Conservation (phyloP, 2,113 vertebrate genomes). For the Poecilia latipinna region DNA sequence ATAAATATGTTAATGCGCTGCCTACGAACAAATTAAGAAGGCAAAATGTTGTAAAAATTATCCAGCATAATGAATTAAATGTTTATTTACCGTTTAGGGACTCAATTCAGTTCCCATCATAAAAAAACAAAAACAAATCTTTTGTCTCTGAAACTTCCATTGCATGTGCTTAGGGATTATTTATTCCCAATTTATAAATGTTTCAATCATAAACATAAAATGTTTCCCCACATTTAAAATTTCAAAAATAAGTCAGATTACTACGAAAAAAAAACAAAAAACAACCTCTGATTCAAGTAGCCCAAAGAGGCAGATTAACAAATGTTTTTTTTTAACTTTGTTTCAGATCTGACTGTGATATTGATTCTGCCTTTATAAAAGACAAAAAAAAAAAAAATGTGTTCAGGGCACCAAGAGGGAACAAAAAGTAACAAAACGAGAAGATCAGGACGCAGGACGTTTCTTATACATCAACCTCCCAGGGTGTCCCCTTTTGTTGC, state of each 20-base stretch:
- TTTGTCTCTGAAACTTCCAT: background rate
- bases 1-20: background rate
- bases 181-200: constrained; percentile 11
- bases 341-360: constrained; percentile 23
- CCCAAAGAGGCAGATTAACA: background rate
- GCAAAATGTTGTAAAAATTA: background rate
- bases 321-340: background rate
- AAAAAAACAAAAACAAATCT: background rate
- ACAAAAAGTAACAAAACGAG: constrained; percentile 5
- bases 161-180: background rate
- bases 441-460: background rate
- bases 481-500: background rate
- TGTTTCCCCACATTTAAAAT: constrained; percentile 1
- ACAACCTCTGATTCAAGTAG: background rate
- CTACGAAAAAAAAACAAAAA: too few species aligned
- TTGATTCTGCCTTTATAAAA: constrained; percentile 4
- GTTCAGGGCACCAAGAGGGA: constrained; percentile 10
- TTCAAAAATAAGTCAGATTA: background rate
- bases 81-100: constrained; percentile 1
- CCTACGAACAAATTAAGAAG: background rate
- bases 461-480: constrained; percentile 2
- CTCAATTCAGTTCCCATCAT: background rate
- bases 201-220: constrained; percentile 10
- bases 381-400: background rate
- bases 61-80: background rate